A percentile compares a stretch with the other conserved stretches of the same genome.
Evolutionary conservation across 2,888 invertebrate species (phyloP).

Genomic region (Habroteleia sp.): DNA sequence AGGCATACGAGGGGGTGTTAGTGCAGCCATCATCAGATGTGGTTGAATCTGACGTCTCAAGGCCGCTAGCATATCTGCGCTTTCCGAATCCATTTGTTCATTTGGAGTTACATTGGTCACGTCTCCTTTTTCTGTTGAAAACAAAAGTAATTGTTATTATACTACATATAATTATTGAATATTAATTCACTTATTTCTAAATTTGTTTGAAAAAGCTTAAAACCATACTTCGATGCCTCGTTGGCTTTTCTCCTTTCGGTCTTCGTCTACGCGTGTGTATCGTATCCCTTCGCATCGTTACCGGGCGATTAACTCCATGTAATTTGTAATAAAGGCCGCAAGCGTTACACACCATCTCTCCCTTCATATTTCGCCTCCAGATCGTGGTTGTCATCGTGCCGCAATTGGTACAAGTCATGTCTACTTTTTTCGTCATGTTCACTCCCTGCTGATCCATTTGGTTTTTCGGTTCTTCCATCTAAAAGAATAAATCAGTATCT

Average conservation of each 20-base stretch:
- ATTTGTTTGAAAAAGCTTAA: too few relatives aligned
- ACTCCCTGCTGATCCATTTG: constrained; percentile 75
- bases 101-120: constrained; percentile 66
- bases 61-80: constrained; percentile 87
- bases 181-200: too few relatives aligned
- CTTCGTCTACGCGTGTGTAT: constrained; percentile 96
- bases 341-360: constrained; percentile 99
- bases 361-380: constrained; percentile 97
- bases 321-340: constrained; percentile 98
- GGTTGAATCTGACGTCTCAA: constrained; percentile 87
- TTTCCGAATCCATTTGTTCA: constrained; percentile 81
- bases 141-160: not conserved
- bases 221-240: constrained; percentile 78
- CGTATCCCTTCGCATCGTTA: constrained; percentile 97
- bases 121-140: constrained; percentile 73
- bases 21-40: constrained; percentile 85
- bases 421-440: constrained; percentile 83
- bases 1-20: constrained; percentile 82
- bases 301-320: constrained; percentile 95
- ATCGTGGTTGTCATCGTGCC: constrained; percentile 98
- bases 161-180: constrained; percentile 2
- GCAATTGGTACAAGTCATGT: constrained; percentile 97
- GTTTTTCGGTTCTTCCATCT: constrained; percentile 75
- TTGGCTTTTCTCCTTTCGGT: constrained; percentile 86
- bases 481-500: too few relatives aligned